phyloP scores from a whole-genome alignment of 1,140 invertebrate genomes.

The Calosoma granatense region DNA sequence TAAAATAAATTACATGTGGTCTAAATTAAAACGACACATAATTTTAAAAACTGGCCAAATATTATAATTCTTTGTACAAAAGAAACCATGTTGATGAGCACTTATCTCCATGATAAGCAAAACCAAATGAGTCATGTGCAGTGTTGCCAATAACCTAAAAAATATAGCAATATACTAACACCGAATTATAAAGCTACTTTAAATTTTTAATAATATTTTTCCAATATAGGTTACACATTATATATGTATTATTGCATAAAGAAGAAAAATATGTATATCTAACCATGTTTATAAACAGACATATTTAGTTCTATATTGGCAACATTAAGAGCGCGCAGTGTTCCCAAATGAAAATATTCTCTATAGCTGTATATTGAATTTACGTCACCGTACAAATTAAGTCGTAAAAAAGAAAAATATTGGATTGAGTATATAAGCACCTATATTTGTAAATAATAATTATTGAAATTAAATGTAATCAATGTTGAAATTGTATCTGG shows the following conservation, averaged over 20 bases:
- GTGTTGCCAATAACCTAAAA: background rate
- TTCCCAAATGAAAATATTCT: too few relatives aligned
- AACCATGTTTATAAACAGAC: background rate
- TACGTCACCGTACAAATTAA: too few relatives aligned
- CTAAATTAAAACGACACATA: background rate
- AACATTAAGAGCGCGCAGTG: too few relatives aligned
- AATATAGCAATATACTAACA: background rate
- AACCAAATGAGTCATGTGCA: background rate
- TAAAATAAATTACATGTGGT: background rate
- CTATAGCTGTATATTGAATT: too few relatives aligned
- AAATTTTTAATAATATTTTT: too few relatives aligned
- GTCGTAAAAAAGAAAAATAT: too few relatives aligned
- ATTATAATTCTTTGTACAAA: conserved; percentile 4
- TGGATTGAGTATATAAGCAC: too few relatives aligned
- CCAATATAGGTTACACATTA: too few relatives aligned
- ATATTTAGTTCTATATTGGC: background rate
- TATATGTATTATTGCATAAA: conserved; percentile 1
- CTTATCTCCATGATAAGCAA: conserved; percentile 5
- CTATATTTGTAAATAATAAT: too few relatives aligned
- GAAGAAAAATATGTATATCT: conserved; percentile 8
- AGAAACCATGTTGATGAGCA: conserved; percentile 6
- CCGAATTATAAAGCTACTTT: too few relatives aligned
- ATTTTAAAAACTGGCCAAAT: background rate
- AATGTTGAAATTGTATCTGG: too few relatives aligned
- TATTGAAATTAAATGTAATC: too few relatives aligned